phyloP scores from a whole-genome alignment of 2,888 invertebrate genomes.

The Andrena flavipes region DNA sequence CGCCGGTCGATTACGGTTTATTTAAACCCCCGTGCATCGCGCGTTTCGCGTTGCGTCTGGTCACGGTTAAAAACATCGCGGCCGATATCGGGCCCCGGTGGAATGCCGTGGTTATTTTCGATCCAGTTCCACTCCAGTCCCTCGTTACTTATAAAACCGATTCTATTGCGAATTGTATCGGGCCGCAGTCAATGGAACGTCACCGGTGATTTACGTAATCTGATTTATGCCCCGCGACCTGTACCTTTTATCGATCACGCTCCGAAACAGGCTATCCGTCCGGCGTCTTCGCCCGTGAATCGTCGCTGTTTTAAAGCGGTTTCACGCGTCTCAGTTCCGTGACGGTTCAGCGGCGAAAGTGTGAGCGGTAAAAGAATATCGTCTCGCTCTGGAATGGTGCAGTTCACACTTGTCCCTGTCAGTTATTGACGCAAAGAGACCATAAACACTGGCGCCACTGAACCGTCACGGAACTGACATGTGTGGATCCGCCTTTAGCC shows the following conservation, averaged over 20 bases:
- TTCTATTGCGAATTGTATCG: slow-evolving; percentile 58
- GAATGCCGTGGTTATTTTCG: slow-evolving; percentile 62
- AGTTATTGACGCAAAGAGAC: too few relatives aligned
- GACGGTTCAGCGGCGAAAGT: too few relatives aligned
- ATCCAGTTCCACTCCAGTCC: slow-evolving; percentile 56
- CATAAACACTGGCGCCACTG: too few relatives aligned
- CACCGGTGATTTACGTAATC: slow-evolving; percentile 56
- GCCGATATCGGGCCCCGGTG: slow-evolving; percentile 43
- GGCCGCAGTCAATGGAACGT: slow-evolving; percentile 58
- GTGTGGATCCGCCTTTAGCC: neutral
- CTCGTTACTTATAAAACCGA: slow-evolving; percentile 50
- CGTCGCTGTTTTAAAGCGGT: neutral
- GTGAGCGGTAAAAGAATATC: too few relatives aligned
- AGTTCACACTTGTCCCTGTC: too few relatives aligned
- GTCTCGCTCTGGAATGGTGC: too few relatives aligned
- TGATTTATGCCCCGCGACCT: slow-evolving; percentile 30
- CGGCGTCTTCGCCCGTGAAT: neutral
- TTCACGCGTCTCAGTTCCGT: too few relatives aligned
- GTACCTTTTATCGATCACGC: slow-evolving; percentile 36
- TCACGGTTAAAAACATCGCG: slow-evolving; percentile 59
- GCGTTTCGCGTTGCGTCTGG: slow-evolving; percentile 40
- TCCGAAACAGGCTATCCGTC: neutral
- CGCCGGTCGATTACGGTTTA: slow-evolving; percentile 47
- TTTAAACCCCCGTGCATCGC: slow-evolving; percentile 43
- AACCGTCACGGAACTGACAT: too few relatives aligned